phyloP scores from a whole-genome alignment of 2,113 vertebrate species.

The Proteles cristata region DNA sequence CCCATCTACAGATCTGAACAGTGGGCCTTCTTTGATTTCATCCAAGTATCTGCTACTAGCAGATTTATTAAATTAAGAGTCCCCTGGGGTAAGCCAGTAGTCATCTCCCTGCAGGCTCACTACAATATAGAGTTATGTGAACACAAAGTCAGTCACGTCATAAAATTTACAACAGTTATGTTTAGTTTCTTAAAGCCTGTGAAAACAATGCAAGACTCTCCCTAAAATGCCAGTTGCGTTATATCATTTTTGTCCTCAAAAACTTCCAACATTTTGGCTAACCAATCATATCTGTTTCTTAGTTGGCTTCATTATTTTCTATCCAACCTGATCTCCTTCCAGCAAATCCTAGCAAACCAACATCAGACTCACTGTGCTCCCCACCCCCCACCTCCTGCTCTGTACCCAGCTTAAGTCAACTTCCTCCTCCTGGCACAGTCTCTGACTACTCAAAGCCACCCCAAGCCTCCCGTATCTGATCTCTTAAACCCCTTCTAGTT shows the following conservation, averaged over 20 bases:
- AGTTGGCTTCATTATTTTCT: background rate
- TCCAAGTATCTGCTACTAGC: background rate
- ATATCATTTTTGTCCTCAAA: background rate
- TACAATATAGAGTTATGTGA: background rate
- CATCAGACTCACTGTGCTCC: background rate
- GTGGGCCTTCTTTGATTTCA: background rate
- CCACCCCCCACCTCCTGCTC: rapidly evolving
- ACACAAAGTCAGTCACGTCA: background rate
- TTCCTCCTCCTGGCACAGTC: background rate
- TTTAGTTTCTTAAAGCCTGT: background rate
- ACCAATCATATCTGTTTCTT: background rate
- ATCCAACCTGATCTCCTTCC: background rate
- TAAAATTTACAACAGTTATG: background rate
- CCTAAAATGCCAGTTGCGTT: background rate
- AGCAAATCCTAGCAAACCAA: background rate
- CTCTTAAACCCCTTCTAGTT: background rate
- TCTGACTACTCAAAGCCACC: background rate
- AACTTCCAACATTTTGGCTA: background rate
- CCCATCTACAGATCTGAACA: background rate
- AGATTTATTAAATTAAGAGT: background rate
- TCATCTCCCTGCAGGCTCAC: background rate
- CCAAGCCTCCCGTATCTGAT: background rate
- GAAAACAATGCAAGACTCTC: background rate
- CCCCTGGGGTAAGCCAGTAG: background rate
- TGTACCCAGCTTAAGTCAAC: background rate